A percentile compares a stretch with the other conserved stretches of the same genome.
These are phyloP conservation scores for Anabacerthia variegaticeps DNA, from an alignment of 2,797 vertebrate genomes.

Conservation along the genomic window DNA sequence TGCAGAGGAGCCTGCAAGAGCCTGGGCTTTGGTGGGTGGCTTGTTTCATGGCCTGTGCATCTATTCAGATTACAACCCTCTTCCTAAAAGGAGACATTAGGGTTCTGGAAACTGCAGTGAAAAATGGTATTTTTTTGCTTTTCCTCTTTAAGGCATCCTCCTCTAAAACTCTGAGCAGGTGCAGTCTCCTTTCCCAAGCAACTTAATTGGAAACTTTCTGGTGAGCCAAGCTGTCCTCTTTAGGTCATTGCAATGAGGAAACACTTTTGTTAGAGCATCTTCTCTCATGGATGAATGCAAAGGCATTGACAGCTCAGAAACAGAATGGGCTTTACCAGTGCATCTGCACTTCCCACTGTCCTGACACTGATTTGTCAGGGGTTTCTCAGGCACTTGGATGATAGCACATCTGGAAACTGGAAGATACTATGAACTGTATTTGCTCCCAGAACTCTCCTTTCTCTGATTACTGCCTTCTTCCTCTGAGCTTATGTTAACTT, in stretches of 20 bases:
- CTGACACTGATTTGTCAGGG: neutral
- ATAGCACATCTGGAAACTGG: neutral
- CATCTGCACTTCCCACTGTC: neutral
- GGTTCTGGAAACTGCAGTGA: neutral
- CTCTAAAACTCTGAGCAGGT: neutral
- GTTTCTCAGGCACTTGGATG: neutral
- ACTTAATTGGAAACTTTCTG: neutral
- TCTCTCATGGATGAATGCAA: accelerated
- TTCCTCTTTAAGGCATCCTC: neutral
- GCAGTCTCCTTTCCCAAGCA: neutral
- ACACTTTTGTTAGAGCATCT: neutral
- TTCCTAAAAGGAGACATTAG: neutral
- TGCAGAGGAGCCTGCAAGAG: neutral
- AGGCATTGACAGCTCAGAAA: neutral
- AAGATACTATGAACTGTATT: neutral
- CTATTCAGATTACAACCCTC: neutral
- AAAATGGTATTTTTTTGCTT: neutral
- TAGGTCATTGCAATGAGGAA: neutral
- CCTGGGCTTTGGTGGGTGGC: accelerated
- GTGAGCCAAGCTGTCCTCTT: neutral
- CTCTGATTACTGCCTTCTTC: neutral
- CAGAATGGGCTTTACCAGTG: accelerated
- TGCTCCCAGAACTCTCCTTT: neutral
- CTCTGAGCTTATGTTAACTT: neutral
- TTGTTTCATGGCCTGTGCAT: neutral